Evolutionary conservation across 2,888 invertebrate genomes (phyloP).

Genomic region (Deilephila elpenor): DNA sequence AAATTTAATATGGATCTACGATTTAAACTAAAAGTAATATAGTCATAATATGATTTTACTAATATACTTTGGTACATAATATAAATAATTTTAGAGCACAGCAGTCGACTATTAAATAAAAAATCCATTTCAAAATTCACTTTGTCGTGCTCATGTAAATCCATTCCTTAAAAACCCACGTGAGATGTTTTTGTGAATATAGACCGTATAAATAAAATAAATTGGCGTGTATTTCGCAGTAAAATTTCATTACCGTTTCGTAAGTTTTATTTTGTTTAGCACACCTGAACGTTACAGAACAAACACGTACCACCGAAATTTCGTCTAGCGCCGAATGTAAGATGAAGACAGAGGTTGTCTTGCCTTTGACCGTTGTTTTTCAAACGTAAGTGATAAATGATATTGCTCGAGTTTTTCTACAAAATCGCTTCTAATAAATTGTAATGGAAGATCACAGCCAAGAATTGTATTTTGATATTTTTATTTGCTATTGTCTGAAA

Average conservation of each 20-base stretch:
- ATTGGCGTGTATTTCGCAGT: slow-evolving; percentile 17
- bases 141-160: background rate
- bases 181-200: slow-evolving; percentile 10
- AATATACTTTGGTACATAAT: too few species aligned
- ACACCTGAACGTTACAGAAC: slow-evolving; percentile 13
- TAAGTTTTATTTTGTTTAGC: slow-evolving; percentile 15
- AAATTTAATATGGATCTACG: too few species aligned
- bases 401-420: slow-evolving; percentile 18
- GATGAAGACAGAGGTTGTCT: slow-evolving; percentile 11
- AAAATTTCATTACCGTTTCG: slow-evolving; percentile 22
- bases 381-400: slow-evolving; percentile 21
- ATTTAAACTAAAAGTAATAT: too few species aligned
- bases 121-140: background rate
- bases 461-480: background rate
- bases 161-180: slow-evolving; percentile 11
- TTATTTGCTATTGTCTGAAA: slow-evolving; percentile 15
- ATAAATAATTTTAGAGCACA: too few species aligned
- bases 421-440: slow-evolving; percentile 20
- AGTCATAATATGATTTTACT: too few species aligned
- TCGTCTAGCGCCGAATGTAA: slow-evolving; percentile 14
- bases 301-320: slow-evolving; percentile 12
- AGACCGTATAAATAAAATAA: slow-evolving; percentile 21
- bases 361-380: slow-evolving; percentile 21
- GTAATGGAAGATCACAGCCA: background rate
- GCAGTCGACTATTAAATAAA: background rate